These are phyloP conservation scores for Rhorus exstirpatorius DNA, from an alignment of 2,888 invertebrate species.

Conservation along the genomic window DNA sequence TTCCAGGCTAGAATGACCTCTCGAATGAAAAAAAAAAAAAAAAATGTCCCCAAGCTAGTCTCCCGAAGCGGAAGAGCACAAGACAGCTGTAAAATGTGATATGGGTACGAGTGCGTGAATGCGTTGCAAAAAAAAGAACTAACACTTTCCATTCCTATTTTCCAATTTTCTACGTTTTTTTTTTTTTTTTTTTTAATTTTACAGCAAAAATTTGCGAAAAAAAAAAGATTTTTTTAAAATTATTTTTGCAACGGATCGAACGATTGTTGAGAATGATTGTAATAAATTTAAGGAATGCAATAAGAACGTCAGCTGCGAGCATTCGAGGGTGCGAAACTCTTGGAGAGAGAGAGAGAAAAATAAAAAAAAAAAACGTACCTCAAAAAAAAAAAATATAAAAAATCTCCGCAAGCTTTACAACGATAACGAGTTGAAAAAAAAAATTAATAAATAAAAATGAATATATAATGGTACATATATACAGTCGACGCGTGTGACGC, in stretches of 20 bases:
- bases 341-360: no score
- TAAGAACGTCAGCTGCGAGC: slow-evolving; percentile 30
- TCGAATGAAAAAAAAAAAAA: slow-evolving; percentile 33
- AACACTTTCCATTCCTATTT: background rate
- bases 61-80: slow-evolving; percentile 76
- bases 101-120: slow-evolving; percentile 73
- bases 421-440: slow-evolving; percentile 20
- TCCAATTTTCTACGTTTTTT: slow-evolving; percentile 21
- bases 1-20: no score
- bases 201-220: no score
- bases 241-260: slow-evolving; percentile 41
- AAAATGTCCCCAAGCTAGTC: slow-evolving; percentile 81
- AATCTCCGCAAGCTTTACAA: slow-evolving; percentile 14
- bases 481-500: slow-evolving; percentile 51
- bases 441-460: slow-evolving; percentile 15
- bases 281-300: slow-evolving; percentile 59
- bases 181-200: slow-evolving; percentile 49
- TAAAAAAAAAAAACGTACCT: slow-evolving; percentile 3
- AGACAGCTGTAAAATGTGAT: slow-evolving; percentile 84
- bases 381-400: background rate
- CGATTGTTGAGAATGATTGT: slow-evolving; percentile 30
- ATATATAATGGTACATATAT: slow-evolving; percentile 17
- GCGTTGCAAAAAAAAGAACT: slow-evolving; percentile 29
- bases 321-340: slow-evolving; percentile 28
- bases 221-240: no score